phyloP scores from a whole-genome alignment of 2,113 vertebrate genomes.

The Megatriorchis doriae region DNA sequence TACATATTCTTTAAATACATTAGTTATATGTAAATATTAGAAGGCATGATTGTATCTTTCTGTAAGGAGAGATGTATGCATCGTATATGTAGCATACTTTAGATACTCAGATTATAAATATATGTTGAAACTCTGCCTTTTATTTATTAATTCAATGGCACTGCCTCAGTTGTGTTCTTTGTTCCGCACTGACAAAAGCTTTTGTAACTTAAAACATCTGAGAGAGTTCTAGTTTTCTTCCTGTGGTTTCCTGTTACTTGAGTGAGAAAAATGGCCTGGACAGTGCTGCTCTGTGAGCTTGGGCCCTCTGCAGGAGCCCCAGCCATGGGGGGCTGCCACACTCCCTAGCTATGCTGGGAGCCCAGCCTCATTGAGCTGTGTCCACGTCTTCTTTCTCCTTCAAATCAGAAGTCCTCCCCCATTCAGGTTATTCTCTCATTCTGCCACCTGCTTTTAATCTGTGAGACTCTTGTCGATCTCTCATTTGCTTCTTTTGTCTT shows the following conservation, averaged over 20 bases:
- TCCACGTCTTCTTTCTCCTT: rapidly evolving
- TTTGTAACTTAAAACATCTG: constrained; percentile 38
- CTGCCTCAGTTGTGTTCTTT: constrained; percentile 22
- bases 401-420: background rate
- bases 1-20: background rate
- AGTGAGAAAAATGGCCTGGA: background rate
- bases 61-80: background rate
- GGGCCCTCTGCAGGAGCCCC: background rate
- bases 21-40: background rate
- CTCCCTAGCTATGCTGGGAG: background rate
- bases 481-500: constrained; percentile 2
- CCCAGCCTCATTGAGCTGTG: background rate
- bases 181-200: constrained; percentile 15
- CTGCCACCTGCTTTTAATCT: constrained; percentile 23
- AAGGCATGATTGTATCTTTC: background rate
- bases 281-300: background rate
- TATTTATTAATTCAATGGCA: constrained; percentile 1
- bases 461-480: background rate
- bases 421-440: background rate
- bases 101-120: background rate
- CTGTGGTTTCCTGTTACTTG: constrained; percentile 45
- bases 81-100: background rate
- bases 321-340: rapidly evolving
- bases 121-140: background rate
- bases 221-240: constrained; percentile 12